phyloP scores from a whole-genome alignment of 2,797 vertebrate species.

The Margarornis squamiger region DNA sequence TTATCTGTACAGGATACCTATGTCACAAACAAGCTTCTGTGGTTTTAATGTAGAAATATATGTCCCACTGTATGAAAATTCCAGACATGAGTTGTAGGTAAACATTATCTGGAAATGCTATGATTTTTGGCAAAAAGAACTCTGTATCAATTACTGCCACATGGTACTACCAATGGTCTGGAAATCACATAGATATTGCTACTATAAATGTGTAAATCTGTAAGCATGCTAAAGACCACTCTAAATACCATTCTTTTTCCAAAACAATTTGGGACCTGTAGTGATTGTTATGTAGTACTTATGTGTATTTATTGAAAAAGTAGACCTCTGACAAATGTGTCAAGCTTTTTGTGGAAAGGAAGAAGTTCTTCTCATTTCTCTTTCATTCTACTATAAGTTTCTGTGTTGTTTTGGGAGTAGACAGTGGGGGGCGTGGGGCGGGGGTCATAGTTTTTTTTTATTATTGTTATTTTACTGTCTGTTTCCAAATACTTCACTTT shows the following conservation, averaged over 20 bases:
- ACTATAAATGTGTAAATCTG: neutral
- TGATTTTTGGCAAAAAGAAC: neutral
- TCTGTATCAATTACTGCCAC: neutral
- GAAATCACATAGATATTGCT: neutral
- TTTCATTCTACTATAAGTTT: neutral
- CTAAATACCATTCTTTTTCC: neutral
- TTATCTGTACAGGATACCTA: neutral
- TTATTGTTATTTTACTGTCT: neutral
- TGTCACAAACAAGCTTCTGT: neutral
- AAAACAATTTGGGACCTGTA: neutral
- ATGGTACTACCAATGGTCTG: neutral
- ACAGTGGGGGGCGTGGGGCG: neutral
- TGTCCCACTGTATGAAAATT: neutral
- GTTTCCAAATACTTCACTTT: neutral
- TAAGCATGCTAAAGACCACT: neutral
- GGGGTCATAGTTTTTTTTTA: neutral
- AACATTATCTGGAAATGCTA: neutral
- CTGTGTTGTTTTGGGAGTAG: neutral
- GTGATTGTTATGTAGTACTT: neutral
- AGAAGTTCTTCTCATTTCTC: neutral
- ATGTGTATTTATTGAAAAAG: neutral
- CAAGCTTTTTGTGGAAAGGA: neutral
- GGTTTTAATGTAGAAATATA: neutral
- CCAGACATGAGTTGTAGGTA: neutral
- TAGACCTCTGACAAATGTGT: neutral